Conservation (phyloP, 2,888 invertebrate genomes). For the Tetropium fuscum region DNA sequence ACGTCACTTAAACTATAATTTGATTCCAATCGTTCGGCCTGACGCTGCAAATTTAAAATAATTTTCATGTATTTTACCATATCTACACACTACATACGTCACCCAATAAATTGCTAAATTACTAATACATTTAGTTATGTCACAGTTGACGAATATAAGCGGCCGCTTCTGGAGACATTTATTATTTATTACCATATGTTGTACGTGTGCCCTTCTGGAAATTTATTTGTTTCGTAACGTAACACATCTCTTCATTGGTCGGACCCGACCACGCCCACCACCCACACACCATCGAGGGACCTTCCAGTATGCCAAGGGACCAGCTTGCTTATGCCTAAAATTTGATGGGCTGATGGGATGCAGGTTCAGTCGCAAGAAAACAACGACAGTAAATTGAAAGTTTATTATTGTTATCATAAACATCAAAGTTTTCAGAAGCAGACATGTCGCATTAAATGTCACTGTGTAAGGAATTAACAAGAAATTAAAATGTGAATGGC, state of each 20-base stretch:
- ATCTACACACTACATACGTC: constrained; percentile 1
- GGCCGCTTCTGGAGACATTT: background rate
- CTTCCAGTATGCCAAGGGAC: constrained; percentile 7
- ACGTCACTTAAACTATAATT: constrained; percentile 16
- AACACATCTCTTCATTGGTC: constrained; percentile 53
- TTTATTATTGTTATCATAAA: too few species aligned
- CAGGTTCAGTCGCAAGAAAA: too few species aligned
- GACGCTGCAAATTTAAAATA: constrained; percentile 18
- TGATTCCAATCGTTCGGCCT: constrained; percentile 16
- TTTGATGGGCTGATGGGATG: too few species aligned
- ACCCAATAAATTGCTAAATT: constrained; percentile 19
- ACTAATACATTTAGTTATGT: constrained; percentile 17
- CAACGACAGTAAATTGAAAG: too few species aligned
- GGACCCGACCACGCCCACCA: constrained; percentile 55
- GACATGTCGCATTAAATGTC: too few species aligned
- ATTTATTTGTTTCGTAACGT: constrained; percentile 47
- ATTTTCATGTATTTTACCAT: constrained; percentile 17
- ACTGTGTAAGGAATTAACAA: too few species aligned
- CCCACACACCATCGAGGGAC: constrained; percentile 54
- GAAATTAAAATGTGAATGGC: too few species aligned
- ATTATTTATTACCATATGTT: constrained; percentile 18
- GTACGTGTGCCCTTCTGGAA: constrained; percentile 28
- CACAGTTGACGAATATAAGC: constrained; percentile 20
- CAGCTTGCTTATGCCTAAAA: constrained; percentile 1
- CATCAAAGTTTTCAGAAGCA: too few species aligned